These are phyloP conservation scores for Etia nguti DNA, from an alignment of 2,113 vertebrate genomes.

Conservation along the genomic window DNA sequence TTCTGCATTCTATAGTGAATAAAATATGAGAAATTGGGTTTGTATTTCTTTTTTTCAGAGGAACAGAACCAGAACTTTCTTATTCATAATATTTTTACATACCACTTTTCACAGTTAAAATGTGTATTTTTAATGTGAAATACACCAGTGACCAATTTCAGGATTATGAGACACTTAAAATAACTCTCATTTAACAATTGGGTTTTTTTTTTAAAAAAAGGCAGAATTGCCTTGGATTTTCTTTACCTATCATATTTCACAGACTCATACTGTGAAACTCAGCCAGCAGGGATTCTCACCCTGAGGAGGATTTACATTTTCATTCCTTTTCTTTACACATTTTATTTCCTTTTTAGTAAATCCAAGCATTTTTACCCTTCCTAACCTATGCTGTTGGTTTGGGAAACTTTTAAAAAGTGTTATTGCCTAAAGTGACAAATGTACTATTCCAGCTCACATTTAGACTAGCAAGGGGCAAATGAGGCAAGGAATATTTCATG, in stretches of 20 bases:
- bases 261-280: not conserved
- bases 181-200: not conserved
- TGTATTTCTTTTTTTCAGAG: accelerated
- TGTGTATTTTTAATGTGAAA: not conserved
- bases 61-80: not conserved
- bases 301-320: not conserved
- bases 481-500: not conserved
- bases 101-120: not conserved
- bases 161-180: not conserved
- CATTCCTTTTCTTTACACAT: not conserved
- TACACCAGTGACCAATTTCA: not conserved
- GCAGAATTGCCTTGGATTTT: not conserved
- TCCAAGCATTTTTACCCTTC: not conserved
- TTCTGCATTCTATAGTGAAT: not conserved
- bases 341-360: not conserved
- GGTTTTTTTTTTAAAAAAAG: not conserved
- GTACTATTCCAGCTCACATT: not conserved
- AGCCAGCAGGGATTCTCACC: not conserved
- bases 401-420: not conserved
- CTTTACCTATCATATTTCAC: not conserved
- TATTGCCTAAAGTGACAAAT: constrained; percentile 4
- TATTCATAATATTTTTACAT: not conserved
- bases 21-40: not conserved
- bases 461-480: not conserved
- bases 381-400: not conserved